Evolutionary conservation across 2,113 vertebrate genomes (phyloP).

Genomic region (Gila orcuttii): DNA sequence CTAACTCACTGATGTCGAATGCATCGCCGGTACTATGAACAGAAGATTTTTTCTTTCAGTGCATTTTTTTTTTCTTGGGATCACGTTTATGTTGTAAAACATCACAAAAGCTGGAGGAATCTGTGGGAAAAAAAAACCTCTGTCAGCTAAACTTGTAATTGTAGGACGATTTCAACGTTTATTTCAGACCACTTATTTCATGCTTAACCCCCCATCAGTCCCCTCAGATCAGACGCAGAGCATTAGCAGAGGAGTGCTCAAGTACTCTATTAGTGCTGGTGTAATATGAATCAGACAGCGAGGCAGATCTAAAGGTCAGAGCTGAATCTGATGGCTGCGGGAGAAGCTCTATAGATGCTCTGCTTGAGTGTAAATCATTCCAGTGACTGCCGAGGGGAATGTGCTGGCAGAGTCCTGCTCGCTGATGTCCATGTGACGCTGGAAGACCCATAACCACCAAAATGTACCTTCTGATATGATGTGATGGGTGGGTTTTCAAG

Average conservation of each 20-base stretch:
- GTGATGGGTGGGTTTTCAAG: not conserved
- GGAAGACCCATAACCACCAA: constrained; percentile 4
- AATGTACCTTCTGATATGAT: not conserved
- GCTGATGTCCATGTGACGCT: not conserved
- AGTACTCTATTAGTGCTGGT: constrained; percentile 52
- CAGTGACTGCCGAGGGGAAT: constrained; percentile 16
- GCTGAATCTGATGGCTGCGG: constrained; percentile 62
- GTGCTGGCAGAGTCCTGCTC: constrained; percentile 14
- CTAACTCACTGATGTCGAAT: constrained; percentile 57
- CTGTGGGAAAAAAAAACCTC: not conserved
- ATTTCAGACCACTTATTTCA: constrained; percentile 32
- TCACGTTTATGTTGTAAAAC: constrained; percentile 3
- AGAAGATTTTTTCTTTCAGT: constrained; percentile 28
- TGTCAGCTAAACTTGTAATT: not conserved
- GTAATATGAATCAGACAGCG: constrained; percentile 68
- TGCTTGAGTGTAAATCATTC: constrained; percentile 49
- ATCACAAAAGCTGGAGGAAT: not conserved
- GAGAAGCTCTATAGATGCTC: constrained; percentile 65
- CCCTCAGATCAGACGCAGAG: constrained; percentile 19
- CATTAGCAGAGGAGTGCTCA: constrained; percentile 26
- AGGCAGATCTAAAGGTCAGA: constrained; percentile 74
- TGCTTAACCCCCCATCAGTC: constrained; percentile 10
- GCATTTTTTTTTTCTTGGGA: not conserved
- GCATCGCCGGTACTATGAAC: constrained; percentile 50
- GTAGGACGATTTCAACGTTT: not conserved